Conservation (phyloP, 2,888 invertebrate genomes). For the Leptinotarsa rubiginosa region DNA sequence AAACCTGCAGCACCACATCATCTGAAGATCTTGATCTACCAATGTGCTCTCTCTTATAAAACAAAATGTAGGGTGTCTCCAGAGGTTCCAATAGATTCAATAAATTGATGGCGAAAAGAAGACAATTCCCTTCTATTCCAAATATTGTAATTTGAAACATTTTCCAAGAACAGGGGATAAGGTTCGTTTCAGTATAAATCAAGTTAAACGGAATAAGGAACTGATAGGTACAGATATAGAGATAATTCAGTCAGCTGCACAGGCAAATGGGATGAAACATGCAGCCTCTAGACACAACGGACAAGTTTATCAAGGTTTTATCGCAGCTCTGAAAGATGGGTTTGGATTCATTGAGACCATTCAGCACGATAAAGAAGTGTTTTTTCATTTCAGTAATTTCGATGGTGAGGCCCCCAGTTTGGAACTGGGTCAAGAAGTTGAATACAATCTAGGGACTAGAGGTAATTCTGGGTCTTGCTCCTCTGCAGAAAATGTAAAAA, state of each 20-base stretch:
- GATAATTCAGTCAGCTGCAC: conserved; percentile 70
- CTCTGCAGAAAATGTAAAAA: conserved; percentile 91
- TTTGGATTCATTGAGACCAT: conserved; percentile 97
- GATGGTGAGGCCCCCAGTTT: conserved; percentile 85
- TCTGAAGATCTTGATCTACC: too few relatives aligned
- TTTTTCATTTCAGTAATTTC: conserved; percentile 96
- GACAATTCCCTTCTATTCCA: conserved; percentile 84
- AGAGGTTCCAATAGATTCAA: too few relatives aligned
- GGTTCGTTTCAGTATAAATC: conserved; percentile 87
- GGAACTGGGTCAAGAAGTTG: conserved; percentile 94
- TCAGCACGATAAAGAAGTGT: conserved; percentile 94
- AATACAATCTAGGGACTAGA: conserved; percentile 83
- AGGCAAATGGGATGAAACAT: conserved; percentile 64
- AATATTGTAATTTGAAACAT: conserved; percentile 87
- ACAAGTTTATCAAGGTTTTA: conserved; percentile 82
- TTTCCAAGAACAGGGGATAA: conserved; percentile 89
- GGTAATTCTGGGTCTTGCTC: conserved; percentile 85
- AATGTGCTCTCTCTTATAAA: too few relatives aligned
- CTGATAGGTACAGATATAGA: conserved; percentile 82
- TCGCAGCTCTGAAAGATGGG: conserved; percentile 95
- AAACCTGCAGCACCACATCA: too few relatives aligned
- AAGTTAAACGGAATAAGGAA: conserved; percentile 89
- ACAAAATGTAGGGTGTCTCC: too few relatives aligned
- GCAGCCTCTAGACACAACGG: conserved; percentile 50
- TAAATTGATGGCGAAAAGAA: conserved; percentile 85